phyloP scores from a whole-genome alignment of 2,888 invertebrate species.

The Thumatha senex region DNA sequence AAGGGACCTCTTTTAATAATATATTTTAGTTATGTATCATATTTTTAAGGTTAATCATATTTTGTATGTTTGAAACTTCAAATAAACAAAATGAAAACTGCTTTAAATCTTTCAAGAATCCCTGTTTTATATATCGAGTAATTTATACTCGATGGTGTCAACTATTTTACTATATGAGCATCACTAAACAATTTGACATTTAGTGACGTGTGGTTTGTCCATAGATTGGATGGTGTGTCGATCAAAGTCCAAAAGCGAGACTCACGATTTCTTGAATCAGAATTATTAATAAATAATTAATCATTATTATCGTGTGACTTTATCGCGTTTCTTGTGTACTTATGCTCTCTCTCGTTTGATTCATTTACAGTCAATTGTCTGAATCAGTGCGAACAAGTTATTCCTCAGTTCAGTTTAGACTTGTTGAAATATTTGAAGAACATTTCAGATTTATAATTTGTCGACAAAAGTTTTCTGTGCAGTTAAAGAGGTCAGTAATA shows the following conservation, averaged over 20 bases:
- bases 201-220: too few relatives aligned
- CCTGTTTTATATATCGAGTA: too few relatives aligned
- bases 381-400: slow-evolving; percentile 16
- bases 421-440: slow-evolving; percentile 19
- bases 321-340: slow-evolving; percentile 16
- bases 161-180: too few relatives aligned
- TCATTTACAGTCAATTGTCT: slow-evolving; percentile 19
- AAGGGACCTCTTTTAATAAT: too few relatives aligned
- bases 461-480: slow-evolving; percentile 14
- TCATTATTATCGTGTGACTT: slow-evolving; percentile 10
- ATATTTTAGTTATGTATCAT: too few relatives aligned
- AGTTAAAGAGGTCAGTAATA: slow-evolving; percentile 12
- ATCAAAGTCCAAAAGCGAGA: slow-evolving; percentile 34
- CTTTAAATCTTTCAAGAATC: too few relatives aligned
- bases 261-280: slow-evolving; percentile 18
- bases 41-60: too few relatives aligned
- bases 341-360: slow-evolving; percentile 6
- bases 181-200: too few relatives aligned
- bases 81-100: too few relatives aligned
- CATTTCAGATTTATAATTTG: slow-evolving; percentile 5
- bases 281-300: slow-evolving; percentile 9
- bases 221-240: too few relatives aligned
- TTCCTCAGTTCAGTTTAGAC: not conserved
- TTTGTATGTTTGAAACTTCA: too few relatives aligned
- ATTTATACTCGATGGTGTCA: too few relatives aligned